These are phyloP conservation scores for Hyla sarda DNA, from an alignment of 2,113 vertebrate genomes.

Conservation along the genomic window DNA sequence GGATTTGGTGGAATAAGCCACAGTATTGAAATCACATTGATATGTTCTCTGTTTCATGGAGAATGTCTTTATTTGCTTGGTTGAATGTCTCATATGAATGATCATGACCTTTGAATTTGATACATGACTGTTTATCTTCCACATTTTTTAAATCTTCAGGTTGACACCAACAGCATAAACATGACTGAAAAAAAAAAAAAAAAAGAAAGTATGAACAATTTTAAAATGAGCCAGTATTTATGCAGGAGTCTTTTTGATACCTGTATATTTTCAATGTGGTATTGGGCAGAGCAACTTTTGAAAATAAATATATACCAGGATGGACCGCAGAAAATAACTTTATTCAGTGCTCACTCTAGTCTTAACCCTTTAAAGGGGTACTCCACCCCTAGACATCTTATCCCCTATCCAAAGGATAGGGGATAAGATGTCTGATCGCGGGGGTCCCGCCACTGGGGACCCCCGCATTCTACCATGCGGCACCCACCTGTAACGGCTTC, in stretches of 20 bases:
- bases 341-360: too few species aligned
- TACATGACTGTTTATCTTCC: slow-evolving; percentile 85
- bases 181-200: slow-evolving; percentile 80
- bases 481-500: too few species aligned
- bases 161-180: slow-evolving; percentile 85
- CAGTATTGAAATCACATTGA: neutral
- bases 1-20: too few species aligned
- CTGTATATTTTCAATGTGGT: neutral
- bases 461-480: too few species aligned
- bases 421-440: too few species aligned
- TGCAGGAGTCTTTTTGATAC: neutral
- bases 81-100: slow-evolving; percentile 86
- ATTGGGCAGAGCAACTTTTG: neutral
- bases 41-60: slow-evolving; percentile 71
- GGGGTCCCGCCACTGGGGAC: too few species aligned
- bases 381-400: too few species aligned
- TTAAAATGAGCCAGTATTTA: too few species aligned
- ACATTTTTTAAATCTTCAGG: slow-evolving; percentile 77
- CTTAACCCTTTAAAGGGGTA: too few species aligned
- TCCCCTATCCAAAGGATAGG: too few species aligned
- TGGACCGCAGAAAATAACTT: too few species aligned
- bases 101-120: slow-evolving; percentile 89
- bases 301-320: neutral
- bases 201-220: neutral
- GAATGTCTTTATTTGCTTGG: slow-evolving; percentile 91